Evolutionary conservation across 2,888 invertebrate species (phyloP).

Genomic region (Zhuqinia jingwanae): DNA sequence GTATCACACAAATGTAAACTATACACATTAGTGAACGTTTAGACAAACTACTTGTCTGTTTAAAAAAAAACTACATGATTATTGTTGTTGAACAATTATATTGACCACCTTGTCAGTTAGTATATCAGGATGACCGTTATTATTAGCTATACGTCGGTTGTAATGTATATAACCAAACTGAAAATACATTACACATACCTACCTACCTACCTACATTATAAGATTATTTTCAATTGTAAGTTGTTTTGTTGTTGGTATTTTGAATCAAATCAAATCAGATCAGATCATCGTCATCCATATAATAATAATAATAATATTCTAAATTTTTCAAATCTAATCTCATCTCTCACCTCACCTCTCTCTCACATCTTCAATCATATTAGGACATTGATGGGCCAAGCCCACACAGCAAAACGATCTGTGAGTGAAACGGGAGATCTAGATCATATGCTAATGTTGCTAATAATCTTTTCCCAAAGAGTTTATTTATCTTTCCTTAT

Average conservation of each 20-base stretch:
- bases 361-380: conserved; percentile 49
- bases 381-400: conserved; percentile 45
- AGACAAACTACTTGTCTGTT: conserved; percentile 6
- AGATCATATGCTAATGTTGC: conserved; percentile 54
- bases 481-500: not conserved
- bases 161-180: too few relatives aligned
- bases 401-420: not conserved
- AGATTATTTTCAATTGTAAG: too few relatives aligned
- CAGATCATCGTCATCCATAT: too few relatives aligned
- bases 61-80: conserved; percentile 21
- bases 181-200: not conserved
- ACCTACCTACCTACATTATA: too few relatives aligned
- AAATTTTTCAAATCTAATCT: not conserved
- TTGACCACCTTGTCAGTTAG: conserved; percentile 39
- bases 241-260: not conserved
- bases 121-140: not conserved
- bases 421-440: conserved; percentile 49
- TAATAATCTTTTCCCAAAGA: not conserved
- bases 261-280: conserved; percentile 49
- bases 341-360: conserved; percentile 56
- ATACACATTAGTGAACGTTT: conserved; percentile 22
- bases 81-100: conserved; percentile 19
- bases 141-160: too few relatives aligned
- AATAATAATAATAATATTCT: too few relatives aligned
- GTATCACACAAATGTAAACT: conserved; percentile 23